phyloP scores from a whole-genome alignment of 2,113 vertebrate species.

The Misgurnus anguillicaudatus region DNA sequence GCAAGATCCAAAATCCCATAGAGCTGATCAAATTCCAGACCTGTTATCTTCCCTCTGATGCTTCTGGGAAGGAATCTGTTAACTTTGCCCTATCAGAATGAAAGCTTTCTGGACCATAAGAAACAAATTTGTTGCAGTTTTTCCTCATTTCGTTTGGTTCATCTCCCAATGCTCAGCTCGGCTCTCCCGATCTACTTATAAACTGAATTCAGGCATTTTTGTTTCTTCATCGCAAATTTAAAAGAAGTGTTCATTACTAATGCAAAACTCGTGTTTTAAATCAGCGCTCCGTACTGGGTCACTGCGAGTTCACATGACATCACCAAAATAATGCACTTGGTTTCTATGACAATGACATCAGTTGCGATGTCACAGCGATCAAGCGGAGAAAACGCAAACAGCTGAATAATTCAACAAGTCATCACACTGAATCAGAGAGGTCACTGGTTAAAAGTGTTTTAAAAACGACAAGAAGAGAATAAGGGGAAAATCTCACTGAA shows the following conservation, averaged over 20 bases:
- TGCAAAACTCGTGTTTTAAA: not conserved
- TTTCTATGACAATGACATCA: conserved; percentile 20
- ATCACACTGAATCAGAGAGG: conserved; percentile 9
- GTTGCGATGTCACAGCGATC: conserved; percentile 1
- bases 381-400: conserved; percentile 10
- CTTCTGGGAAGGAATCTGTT: not conserved
- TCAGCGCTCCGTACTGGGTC: not conserved
- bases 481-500: not conserved
- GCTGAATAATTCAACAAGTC: conserved; percentile 35
- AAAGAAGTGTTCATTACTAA: not conserved
- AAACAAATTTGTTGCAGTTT: not conserved
- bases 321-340: not conserved
- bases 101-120: conserved; percentile 12
- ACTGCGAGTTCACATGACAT: conserved; percentile 9
- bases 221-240: not conserved
- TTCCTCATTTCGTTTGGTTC: not conserved
- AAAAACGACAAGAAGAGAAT: not conserved
- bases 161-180: not conserved
- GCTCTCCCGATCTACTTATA: not conserved
- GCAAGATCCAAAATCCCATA: conserved; percentile 23
- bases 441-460: conserved; percentile 17
- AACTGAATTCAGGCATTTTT: not conserved
- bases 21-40: conserved; percentile 22
- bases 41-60: conserved; percentile 1
- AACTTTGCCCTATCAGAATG: not conserved